Percentiles rank a stretch among this genome's conserved stretches.
These are phyloP conservation scores for Chaenocephalus aceratus DNA, from an alignment of 2,113 vertebrate genomes.

Conservation along the genomic window DNA sequence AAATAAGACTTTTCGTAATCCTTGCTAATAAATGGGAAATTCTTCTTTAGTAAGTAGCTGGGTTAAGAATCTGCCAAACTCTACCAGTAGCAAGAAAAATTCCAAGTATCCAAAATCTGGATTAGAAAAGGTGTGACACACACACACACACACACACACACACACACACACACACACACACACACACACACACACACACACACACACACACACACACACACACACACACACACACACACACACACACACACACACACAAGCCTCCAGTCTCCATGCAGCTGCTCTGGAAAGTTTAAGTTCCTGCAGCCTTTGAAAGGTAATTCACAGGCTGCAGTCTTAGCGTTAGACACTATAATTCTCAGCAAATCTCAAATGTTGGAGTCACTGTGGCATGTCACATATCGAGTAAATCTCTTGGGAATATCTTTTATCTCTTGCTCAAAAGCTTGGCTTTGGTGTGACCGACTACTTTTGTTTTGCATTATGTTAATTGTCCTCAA, in stretches of 20 bases:
- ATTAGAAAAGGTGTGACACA: not conserved
- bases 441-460: not conserved
- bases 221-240: conserved; percentile 20
- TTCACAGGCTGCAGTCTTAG: conserved; percentile 17
- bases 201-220: conserved; percentile 2
- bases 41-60: too few relatives aligned
- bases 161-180: too few relatives aligned
- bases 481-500: not conserved
- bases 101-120: not conserved
- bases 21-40: not conserved
- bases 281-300: conserved; percentile 78
- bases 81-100: not conserved
- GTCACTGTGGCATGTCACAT: not conserved
- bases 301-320: conserved; percentile 52
- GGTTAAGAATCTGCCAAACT: not conserved
- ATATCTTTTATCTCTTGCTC: not conserved
- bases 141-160: too few relatives aligned
- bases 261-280: not conserved
- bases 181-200: not conserved
- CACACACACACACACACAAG: not conserved
- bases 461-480: conserved; percentile 6
- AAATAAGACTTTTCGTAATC: not conserved
- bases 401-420: not conserved
- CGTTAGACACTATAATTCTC: conserved; percentile 25
- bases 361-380: conserved; percentile 14